Percentiles rank a stretch among this genome's conserved stretches.
phyloP scores from a whole-genome alignment of 2,888 invertebrate species.

The Dryobotodes eremita region DNA sequence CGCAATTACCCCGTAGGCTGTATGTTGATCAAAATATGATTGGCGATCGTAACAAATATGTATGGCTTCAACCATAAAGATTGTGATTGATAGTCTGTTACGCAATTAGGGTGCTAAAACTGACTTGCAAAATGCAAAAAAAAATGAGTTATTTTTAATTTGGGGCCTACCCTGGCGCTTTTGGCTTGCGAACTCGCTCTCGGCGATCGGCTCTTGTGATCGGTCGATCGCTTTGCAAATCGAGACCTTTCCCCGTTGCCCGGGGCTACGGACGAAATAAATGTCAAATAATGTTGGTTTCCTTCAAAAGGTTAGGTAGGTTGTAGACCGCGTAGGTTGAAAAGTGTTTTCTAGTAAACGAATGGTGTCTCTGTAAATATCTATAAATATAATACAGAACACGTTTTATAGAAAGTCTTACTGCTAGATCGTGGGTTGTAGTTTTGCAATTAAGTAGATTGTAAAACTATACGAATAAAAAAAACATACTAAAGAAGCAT shows the following conservation, averaged over 20 bases:
- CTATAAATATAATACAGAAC: background rate
- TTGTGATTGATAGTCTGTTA: too few species aligned
- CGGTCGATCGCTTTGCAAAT: slow-evolving; percentile 23
- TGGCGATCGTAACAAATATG: too few species aligned
- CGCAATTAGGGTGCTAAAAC: too few species aligned
- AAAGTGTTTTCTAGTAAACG: slow-evolving; percentile 5
- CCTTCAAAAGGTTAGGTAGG: slow-evolving; percentile 5
- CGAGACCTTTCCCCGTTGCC: slow-evolving; percentile 1
- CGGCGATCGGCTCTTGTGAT: too few species aligned
- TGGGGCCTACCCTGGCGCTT: rapidly evolving
- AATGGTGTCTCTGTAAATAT: slow-evolving; percentile 16
- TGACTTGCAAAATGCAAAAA: background rate
- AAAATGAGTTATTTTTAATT: background rate
- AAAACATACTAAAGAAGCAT: background rate
- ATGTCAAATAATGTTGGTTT: slow-evolving; percentile 36
- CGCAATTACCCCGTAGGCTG: too few species aligned
- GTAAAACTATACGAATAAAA: background rate
- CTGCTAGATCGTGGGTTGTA: background rate
- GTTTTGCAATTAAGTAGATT: background rate
- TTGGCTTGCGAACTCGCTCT: too few species aligned
- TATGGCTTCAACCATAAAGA: too few species aligned
- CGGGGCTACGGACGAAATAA: background rate
- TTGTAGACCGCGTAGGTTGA: background rate
- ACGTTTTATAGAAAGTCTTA: background rate
- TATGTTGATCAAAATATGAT: too few species aligned